These are phyloP conservation scores for Drosophila insularis DNA, from an alignment of 1,140 invertebrate genomes.

Conservation along the genomic window DNA sequence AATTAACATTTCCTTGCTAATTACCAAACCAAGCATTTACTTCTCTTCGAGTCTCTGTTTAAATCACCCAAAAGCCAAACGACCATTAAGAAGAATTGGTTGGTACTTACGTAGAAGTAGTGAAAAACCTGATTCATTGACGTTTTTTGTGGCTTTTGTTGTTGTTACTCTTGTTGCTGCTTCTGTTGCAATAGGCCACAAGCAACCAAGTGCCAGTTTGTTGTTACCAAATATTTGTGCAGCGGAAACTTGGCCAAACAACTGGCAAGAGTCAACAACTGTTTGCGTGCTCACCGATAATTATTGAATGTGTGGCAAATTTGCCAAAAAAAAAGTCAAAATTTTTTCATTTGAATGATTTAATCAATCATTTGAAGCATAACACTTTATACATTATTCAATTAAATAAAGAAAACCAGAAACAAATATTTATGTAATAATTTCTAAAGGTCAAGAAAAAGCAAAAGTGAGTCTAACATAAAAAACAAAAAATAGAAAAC, in stretches of 20 bases:
- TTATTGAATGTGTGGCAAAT: conserved; percentile 21
- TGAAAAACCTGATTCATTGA: conserved; percentile 33
- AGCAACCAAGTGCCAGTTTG: conserved; percentile 11
- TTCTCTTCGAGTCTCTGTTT: conserved; percentile 27
- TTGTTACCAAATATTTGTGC: conserved; percentile 57
- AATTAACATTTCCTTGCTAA: conserved; percentile 58
- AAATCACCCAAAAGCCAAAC: conserved; percentile 43
- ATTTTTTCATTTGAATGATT: background rate
- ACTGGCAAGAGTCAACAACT: conserved; percentile 20
- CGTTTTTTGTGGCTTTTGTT: background rate
- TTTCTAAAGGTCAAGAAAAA: conserved; percentile 20
- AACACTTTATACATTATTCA: conserved; percentile 20
- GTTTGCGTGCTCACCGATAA: conserved; percentile 36
- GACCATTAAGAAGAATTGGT: conserved; percentile 30
- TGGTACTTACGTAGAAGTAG: conserved; percentile 14
- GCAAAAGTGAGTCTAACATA: conserved; percentile 22
- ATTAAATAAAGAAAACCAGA: conserved; percentile 34
- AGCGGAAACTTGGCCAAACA: conserved; percentile 38
- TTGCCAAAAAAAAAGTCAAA: conserved; percentile 6
- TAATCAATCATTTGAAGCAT: conserved; percentile 6
- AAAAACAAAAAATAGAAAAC: conserved; percentile 1
- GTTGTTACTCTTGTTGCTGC: conserved; percentile 10
- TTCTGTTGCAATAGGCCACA: conserved; percentile 36
- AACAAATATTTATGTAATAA: conserved; percentile 20
- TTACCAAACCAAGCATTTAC: conserved; percentile 33